Conservation (phyloP, 2,113 vertebrate species). For the Caloenas nicobarica region DNA sequence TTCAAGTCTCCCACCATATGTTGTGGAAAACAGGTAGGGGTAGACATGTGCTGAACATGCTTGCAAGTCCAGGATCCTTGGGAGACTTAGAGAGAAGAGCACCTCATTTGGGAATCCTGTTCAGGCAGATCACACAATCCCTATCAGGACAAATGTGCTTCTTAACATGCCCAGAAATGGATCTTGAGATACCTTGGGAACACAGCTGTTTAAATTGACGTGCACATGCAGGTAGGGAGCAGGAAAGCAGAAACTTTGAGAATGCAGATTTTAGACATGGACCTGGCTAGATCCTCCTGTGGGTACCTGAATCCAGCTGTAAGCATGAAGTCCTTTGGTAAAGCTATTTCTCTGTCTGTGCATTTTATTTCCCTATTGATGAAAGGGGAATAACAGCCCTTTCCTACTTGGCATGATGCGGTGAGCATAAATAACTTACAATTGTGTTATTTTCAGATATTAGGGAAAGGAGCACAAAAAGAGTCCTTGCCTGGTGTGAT, state of each 20-base stretch:
- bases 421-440: background rate
- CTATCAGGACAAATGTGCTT: background rate
- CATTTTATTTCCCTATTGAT: background rate
- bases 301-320: background rate
- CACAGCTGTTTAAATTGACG: background rate
- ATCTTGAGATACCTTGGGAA: background rate
- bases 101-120: background rate
- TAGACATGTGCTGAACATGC: background rate
- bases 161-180: background rate
- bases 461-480: background rate
- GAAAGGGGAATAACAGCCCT: background rate
- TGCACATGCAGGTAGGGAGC: background rate
- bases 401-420: background rate
- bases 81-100: background rate
- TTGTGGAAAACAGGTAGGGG: background rate
- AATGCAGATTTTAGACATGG: background rate
- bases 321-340: background rate
- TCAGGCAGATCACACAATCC: background rate
- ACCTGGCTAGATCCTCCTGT: background rate
- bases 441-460: background rate
- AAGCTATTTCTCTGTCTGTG: background rate
- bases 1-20: background rate
- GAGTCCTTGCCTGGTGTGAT: background rate
- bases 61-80: background rate
- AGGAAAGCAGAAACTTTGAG: background rate